These are phyloP conservation scores for Lithophane ornitopus DNA, from an alignment of 2,888 invertebrate genomes.

Conservation along the genomic window DNA sequence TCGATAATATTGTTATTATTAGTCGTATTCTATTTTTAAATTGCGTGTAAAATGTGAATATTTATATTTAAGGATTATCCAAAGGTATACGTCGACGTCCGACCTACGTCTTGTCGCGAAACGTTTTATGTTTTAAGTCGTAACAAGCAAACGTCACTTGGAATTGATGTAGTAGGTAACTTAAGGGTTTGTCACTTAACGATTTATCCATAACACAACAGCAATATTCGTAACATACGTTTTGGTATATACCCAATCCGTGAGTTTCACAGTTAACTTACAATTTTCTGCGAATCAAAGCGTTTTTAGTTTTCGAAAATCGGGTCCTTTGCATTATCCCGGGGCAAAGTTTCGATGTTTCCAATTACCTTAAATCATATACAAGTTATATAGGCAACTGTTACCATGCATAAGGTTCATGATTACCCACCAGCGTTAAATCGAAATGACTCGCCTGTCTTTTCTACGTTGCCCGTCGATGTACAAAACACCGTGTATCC, in stretches of 20 bases:
- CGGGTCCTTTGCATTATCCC: neutral
- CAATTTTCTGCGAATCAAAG: neutral
- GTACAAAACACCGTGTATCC: neutral
- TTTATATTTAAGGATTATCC: neutral
- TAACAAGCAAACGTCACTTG: slow-evolving; percentile 24
- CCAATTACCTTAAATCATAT: neutral
- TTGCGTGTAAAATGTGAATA: neutral
- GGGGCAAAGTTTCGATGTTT: too few relatives aligned
- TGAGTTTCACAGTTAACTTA: neutral
- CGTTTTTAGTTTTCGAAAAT: neutral
- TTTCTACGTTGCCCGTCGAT: neutral
- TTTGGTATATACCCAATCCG: neutral
- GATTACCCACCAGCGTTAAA: neutral
- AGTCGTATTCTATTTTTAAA: neutral
- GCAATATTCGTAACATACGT: neutral
- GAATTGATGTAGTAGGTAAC: neutral
- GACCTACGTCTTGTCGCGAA: neutral
- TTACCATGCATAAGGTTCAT: too few relatives aligned
- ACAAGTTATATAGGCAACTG: too few relatives aligned
- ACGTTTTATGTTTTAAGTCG: neutral
- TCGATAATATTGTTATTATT: too few relatives aligned
- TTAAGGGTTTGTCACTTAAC: neutral
- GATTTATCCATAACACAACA: neutral
- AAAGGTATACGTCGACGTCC: neutral
- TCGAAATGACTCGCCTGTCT: neutral